Percentiles rank a stretch among this genome's conserved stretches.
Conservation (phyloP, 2,113 vertebrate species). For the Anarrhichthys ocellatus region DNA sequence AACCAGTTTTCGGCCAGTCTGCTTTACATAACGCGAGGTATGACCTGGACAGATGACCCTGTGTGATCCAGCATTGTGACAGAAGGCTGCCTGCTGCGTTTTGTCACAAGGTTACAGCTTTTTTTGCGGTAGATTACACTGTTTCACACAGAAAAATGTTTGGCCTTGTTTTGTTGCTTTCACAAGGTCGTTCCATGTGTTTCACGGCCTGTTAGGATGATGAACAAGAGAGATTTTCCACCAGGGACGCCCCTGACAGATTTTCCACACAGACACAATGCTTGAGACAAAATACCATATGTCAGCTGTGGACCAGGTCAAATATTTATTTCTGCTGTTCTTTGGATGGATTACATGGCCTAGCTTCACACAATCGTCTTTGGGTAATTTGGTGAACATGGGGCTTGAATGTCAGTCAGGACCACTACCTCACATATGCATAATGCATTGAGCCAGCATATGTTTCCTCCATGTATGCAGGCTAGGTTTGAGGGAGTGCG, state of each 20-base stretch:
- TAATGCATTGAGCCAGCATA: slow-evolving; percentile 42
- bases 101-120: slow-evolving; percentile 10
- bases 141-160: background rate
- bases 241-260: slow-evolving; percentile 14
- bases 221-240: slow-evolving; percentile 23
- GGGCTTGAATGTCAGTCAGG: slow-evolving; percentile 37
- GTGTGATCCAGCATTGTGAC: background rate
- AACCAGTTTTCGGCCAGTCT: background rate
- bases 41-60: slow-evolving; percentile 7
- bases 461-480: slow-evolving; percentile 41
- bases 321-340: slow-evolving; percentile 61
- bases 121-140: background rate
- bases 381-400: slow-evolving; percentile 50
- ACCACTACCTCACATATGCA: slow-evolving; percentile 42
- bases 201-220: slow-evolving; percentile 30
- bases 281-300: slow-evolving; percentile 49
- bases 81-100: background rate
- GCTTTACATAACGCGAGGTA: background rate
- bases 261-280: slow-evolving; percentile 29
- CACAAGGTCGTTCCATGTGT: slow-evolving; percentile 5
- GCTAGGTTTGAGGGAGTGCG: slow-evolving; percentile 21
- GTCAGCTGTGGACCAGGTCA: slow-evolving; percentile 53
- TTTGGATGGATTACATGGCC: slow-evolving; percentile 52
- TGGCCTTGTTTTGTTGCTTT: slow-evolving; percentile 16
- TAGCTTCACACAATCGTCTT: slow-evolving; percentile 28